Percentiles rank a stretch among this genome's conserved stretches.
These are phyloP conservation scores for Romanogobio albipinnatus DNA, from an alignment of 2,113 vertebrate species.

Conservation along the genomic window DNA sequence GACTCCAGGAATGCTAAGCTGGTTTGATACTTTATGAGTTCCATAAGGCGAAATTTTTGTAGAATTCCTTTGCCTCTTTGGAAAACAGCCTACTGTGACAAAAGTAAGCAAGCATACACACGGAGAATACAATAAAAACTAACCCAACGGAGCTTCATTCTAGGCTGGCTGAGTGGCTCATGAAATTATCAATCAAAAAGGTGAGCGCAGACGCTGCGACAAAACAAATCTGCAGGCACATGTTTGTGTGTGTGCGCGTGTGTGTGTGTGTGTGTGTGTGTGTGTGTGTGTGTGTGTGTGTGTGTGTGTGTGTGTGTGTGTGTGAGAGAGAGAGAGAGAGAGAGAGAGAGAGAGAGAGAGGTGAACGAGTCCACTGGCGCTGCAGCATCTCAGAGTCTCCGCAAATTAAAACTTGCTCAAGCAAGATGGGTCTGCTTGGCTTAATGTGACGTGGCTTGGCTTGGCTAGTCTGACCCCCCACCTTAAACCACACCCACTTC, in stretches of 20 bases:
- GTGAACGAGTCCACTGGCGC: constrained; percentile 61
- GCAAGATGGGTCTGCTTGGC: constrained; percentile 55
- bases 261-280: constrained; percentile 38
- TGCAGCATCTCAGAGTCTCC: constrained; percentile 57
- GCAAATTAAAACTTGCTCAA: constrained; percentile 75
- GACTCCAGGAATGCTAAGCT: constrained; percentile 21
- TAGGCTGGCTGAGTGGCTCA: constrained; percentile 50
- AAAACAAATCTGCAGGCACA: constrained; percentile 20
- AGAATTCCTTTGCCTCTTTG: constrained; percentile 31
- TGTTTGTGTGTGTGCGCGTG: not conserved
- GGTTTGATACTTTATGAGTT: constrained; percentile 27
- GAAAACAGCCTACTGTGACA: constrained; percentile 36
- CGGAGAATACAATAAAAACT: not conserved
- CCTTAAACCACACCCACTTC: constrained; percentile 25
- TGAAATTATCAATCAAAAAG: constrained; percentile 59
- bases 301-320: no score
- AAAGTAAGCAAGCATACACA: constrained; percentile 18
- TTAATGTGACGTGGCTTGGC: constrained; percentile 41
- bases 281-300: not conserved
- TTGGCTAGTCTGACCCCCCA: constrained; percentile 31
- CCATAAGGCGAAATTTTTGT: constrained; percentile 42
- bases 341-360: constrained; percentile 16
- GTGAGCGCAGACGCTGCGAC: constrained; percentile 36
- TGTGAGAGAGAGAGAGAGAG: no score
- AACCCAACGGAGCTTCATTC: constrained; percentile 36